A percentile compares a stretch with the other conserved stretches of the same genome.
Conservation (phyloP, 2,797 vertebrate genomes). For the Ibycter americanus region DNA sequence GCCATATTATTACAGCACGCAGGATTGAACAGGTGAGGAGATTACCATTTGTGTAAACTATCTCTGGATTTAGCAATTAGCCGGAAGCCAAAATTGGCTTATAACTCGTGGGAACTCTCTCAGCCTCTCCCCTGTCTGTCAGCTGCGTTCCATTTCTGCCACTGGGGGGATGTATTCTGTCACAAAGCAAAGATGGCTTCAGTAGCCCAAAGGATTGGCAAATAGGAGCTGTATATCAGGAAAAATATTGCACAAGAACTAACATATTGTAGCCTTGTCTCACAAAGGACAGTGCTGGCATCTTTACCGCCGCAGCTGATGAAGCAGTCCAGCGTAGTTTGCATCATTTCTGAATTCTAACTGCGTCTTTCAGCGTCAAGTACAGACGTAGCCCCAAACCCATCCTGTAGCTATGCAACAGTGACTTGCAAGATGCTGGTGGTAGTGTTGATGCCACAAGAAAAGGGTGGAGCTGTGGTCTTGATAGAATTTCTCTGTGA, state of each 20-base stretch:
- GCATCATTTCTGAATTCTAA: neutral
- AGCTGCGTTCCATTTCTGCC: neutral
- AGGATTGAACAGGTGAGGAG: slow-evolving; percentile 76
- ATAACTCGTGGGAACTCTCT: neutral
- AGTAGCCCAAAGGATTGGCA: neutral
- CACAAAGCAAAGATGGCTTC: neutral
- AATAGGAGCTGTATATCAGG: fast-evolving
- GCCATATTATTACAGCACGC: slow-evolving; percentile 85
- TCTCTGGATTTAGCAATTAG: neutral
- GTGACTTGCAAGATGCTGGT: neutral
- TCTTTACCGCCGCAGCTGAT: neutral
- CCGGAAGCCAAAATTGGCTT: neutral
- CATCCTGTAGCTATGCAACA: fast-evolving
- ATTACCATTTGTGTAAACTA: neutral
- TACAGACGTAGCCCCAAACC: neutral
- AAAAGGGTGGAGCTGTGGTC: neutral
- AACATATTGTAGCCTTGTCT: neutral
- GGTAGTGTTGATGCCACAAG: neutral
- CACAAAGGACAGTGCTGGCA: neutral
- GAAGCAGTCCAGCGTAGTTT: neutral
- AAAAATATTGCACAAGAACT: neutral
- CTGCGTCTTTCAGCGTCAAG: neutral
- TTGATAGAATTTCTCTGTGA: neutral
- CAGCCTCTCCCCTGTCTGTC: neutral
- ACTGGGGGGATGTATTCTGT: neutral